These are phyloP conservation scores for Drosophila kuntzei DNA, from an alignment of 2,888 invertebrate species.

Conservation along the genomic window DNA sequence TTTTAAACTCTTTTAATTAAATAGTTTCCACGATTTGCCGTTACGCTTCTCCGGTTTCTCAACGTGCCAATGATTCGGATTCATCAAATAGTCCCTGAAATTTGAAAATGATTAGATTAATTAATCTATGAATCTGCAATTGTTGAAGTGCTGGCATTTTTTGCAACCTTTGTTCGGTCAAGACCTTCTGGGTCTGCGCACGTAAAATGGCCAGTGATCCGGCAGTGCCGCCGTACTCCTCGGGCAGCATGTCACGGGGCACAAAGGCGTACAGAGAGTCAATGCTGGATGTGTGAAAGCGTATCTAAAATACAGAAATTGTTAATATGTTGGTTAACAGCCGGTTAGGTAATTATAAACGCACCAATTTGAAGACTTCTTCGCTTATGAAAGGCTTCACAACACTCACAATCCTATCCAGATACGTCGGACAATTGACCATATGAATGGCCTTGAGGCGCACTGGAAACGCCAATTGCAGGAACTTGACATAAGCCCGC, in stretches of 20 bases:
- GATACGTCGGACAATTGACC: conserved; percentile 88
- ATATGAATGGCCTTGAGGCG: conserved; percentile 86
- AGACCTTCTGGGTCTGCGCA: conserved; percentile 87
- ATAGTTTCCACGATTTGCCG: conserved; percentile 63
- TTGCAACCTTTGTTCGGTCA: conserved; percentile 87
- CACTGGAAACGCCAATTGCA: conserved; percentile 81
- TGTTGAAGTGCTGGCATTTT: neutral
- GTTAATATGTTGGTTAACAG: no score
- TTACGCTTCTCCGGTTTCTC: conserved; percentile 81
- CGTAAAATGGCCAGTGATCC: conserved; percentile 86
- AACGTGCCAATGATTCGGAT: conserved; percentile 88
- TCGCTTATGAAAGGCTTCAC: conserved; percentile 89
- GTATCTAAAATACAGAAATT: conserved; percentile 86
- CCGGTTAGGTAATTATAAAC: conserved; percentile 38
- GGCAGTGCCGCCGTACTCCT: conserved; percentile 80
- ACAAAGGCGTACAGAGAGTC: conserved; percentile 88
- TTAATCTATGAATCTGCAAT: neutral
- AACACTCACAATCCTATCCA: conserved; percentile 88
- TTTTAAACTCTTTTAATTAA: conserved; percentile 33
- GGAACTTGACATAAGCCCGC: conserved; percentile 78
- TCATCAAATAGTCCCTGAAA: conserved; percentile 87
- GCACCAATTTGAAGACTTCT: conserved; percentile 89
- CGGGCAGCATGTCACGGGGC: conserved; percentile 84
- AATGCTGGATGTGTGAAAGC: conserved; percentile 89
- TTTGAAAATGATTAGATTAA: neutral